Base-by-base conservation (phyloP, 2,888 invertebrate genomes). In the Dioctria linearis region DNA sequence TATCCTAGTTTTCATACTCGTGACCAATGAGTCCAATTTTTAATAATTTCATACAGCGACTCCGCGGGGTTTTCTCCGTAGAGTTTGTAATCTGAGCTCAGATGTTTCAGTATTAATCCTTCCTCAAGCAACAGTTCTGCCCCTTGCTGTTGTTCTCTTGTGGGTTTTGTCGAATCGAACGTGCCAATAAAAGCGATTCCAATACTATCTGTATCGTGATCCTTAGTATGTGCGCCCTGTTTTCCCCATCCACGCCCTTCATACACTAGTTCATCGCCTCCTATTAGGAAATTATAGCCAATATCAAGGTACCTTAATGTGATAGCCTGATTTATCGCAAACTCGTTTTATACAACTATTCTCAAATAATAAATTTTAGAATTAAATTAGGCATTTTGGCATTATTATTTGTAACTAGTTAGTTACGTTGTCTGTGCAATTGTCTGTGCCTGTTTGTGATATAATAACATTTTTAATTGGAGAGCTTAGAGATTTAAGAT, bases 21-120 rank as follows among this genome's bases (percentile, higher is more conserved):
- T 8, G 63, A 63, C 86, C 86, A 95, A 86, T 94, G 92, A 0
- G 92, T 91, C 95, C 94, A 95, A 5, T 88, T 90, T 84, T 91
- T 90, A 0, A 95, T 90, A 54, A 92, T 89, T 40, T 91, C 88
- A 83, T 90, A 93, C 3, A 95, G 86, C 4, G 89, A 90, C 65
- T 91, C 90, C 0, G 95, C 95, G 0, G 95, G 95, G 86, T 95
- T 95, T n/a, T n/a, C n/a, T n/a, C n/a, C n/a, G n/a, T n/a, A n/a
- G n/a, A n/a, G n/a, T 40, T 65, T 65, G 65, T 65, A 65, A 5
- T 65, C 65, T 37, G 11, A n/a, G 40, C 11, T 65, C 42, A 65
- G 42, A n/a, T n/a, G n/a, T n/a, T 42, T 42, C 42, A 9, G 25
- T 42, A 42, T 65, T 0, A 94, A 90, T 0, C 94, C 94, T 67